Conservation (phyloP, 2,888 invertebrate species). For the Arctia plantaginis region DNA sequence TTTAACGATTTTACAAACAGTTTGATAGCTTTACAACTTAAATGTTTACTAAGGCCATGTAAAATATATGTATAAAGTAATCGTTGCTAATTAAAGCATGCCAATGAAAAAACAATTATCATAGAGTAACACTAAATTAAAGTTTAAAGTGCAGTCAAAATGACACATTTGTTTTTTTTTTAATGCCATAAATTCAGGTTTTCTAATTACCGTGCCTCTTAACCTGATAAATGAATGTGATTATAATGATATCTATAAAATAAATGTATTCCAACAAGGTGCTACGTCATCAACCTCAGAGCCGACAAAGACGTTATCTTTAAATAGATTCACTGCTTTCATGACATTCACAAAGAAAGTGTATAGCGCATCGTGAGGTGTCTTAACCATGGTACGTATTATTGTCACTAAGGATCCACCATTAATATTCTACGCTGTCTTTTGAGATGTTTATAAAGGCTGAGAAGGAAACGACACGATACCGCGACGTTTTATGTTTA, state of each 20-base stretch:
- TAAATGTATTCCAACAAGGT: not conserved
- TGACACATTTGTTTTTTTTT: no score
- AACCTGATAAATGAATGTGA: conserved; percentile 4
- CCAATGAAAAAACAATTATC: not conserved
- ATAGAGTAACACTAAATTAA: not conserved
- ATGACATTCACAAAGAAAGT: conserved; percentile 23
- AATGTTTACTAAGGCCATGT: not conserved
- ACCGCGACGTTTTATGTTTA: conserved; percentile 5
- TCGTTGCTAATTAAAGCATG: not conserved
- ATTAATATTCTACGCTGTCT: conserved; percentile 21
- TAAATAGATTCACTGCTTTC: conserved; percentile 19
- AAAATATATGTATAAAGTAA: not conserved
- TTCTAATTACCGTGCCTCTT: not conserved
- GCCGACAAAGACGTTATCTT: conserved; percentile 23
- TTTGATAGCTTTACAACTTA: not conserved
- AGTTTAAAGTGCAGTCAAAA: no score
- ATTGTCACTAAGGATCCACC: conserved; percentile 16
- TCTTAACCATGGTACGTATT: conserved; percentile 17
- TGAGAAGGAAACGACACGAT: conserved; percentile 16
- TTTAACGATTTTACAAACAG: not conserved
- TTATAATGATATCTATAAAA: not conserved
- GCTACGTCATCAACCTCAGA: conserved; percentile 13
- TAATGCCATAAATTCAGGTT: not conserved
- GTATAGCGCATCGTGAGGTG: conserved; percentile 18
- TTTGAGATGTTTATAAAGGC: conserved; percentile 8